A percentile compares a stretch with the other conserved stretches of the same genome.
Conservation (phyloP, 2,888 invertebrate genomes). For the Oegoconia quadripuncta region DNA sequence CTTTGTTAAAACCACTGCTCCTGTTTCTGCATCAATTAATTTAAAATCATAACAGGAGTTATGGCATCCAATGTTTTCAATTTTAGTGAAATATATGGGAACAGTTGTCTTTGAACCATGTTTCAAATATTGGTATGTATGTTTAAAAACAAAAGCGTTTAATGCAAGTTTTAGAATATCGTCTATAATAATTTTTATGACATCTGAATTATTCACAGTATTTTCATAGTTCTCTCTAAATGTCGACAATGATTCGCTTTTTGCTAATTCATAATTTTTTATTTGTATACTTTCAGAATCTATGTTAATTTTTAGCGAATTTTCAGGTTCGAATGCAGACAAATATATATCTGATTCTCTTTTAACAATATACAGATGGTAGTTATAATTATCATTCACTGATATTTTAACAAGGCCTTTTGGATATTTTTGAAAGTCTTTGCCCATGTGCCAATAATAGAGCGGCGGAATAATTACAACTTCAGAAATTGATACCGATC, state of each 20-base stretch:
- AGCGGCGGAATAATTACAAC: conserved; percentile 42
- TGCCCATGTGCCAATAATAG: conserved; percentile 62
- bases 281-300: too few relatives aligned
- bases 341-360: conserved; percentile 18
- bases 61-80: conserved; percentile 20
- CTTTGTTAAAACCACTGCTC: neutral
- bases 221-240: too few relatives aligned
- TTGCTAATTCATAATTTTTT: too few relatives aligned
- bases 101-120: conserved; percentile 22
- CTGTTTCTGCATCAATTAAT: conserved; percentile 1
- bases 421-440: conserved; percentile 29
- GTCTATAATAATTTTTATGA: too few relatives aligned
- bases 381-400: conserved; percentile 22
- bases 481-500: conserved; percentile 35
- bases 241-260: too few relatives aligned
- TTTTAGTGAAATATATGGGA: conserved; percentile 31
- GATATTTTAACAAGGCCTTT: conserved; percentile 21
- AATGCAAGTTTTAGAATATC: conserved; percentile 25
- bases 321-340: too few relatives aligned
- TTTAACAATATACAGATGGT: conserved; percentile 28
- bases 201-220: too few relatives aligned
- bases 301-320: too few relatives aligned
- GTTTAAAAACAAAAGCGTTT: conserved; percentile 32
- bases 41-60: conserved; percentile 9
- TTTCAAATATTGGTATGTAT: conserved; percentile 23